These are phyloP conservation scores for Phortica okadai DNA, from an alignment of 2,888 invertebrate species.

Conservation along the genomic window DNA sequence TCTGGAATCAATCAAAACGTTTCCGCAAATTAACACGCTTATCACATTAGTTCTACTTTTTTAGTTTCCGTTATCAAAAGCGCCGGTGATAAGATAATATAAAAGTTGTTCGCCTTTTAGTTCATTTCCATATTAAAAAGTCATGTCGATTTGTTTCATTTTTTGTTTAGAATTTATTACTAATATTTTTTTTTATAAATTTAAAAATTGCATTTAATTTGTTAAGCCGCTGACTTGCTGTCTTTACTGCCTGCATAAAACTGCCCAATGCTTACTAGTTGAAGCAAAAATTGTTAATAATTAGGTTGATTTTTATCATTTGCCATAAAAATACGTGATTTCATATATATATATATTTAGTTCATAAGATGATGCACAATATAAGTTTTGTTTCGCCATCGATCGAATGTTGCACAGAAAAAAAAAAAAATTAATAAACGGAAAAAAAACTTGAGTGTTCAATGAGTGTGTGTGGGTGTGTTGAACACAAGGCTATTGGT, in stretches of 20 bases:
- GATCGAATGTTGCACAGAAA: slow-evolving; percentile 45
- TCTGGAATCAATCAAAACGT: too few species aligned
- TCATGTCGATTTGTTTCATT: neutral
- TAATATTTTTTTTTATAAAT: slow-evolving; percentile 52
- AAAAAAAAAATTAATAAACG: slow-evolving; percentile 38
- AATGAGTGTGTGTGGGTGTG: neutral
- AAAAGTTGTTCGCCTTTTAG: neutral
- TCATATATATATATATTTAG: slow-evolving; percentile 49
- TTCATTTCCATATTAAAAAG: neutral
- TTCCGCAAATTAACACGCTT: neutral
- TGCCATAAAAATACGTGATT: slow-evolving; percentile 66
- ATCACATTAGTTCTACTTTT: slow-evolving; percentile 3
- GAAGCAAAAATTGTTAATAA: slow-evolving; percentile 63
- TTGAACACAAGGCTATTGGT: slow-evolving; percentile 26
- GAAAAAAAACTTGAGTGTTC: slow-evolving; percentile 36
- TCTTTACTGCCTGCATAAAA: slow-evolving; percentile 56
- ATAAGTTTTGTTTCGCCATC: slow-evolving; percentile 54
- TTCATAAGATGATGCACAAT: slow-evolving; percentile 65
- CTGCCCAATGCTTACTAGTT: slow-evolving; percentile 64
- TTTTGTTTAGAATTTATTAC: slow-evolving; percentile 61
- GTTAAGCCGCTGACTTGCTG: slow-evolving; percentile 53
- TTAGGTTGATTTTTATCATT: slow-evolving; percentile 25
- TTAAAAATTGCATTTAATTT: slow-evolving; percentile 69
- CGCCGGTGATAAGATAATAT: neutral
- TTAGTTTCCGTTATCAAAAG: neutral